Percentiles rank a stretch among this genome's conserved stretches.
Evolutionary conservation across 2,113 vertebrate genomes (phyloP).

Genomic region (Myrmecobius fasciatus): DNA sequence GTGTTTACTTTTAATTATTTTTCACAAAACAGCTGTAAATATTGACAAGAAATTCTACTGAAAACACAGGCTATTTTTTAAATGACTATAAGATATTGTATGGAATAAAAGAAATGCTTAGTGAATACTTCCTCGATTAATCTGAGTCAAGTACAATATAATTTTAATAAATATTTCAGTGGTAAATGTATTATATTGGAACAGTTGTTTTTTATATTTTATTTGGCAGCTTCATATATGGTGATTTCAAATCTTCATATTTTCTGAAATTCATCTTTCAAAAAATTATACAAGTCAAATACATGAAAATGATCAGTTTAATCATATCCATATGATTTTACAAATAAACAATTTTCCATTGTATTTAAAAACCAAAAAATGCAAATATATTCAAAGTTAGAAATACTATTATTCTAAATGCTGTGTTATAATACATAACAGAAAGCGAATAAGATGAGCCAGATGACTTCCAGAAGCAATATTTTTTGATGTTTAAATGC

Average conservation of each 20-base stretch:
- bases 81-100: neutral
- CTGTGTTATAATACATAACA: neutral
- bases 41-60: neutral
- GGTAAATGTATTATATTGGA: neutral
- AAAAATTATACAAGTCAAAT: conserved; percentile 45
- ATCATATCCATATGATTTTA: conserved; percentile 51
- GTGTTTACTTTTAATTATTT: neutral
- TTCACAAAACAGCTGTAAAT: conserved; percentile 26
- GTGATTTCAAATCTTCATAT: conserved; percentile 19
- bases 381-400: conserved; percentile 31
- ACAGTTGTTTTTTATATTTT: neutral
- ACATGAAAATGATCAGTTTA: conserved; percentile 64
- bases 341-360: conserved; percentile 47
- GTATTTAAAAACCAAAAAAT: conserved; percentile 64
- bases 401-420: conserved; percentile 36
- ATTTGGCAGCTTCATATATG: neutral
- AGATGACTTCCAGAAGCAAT: conserved; percentile 1
- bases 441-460: neutral
- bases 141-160: neutral
- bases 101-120: neutral
- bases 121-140: neutral
- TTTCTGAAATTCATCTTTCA: conserved; percentile 60
- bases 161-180: neutral
- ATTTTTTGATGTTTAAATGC: conserved; percentile 1
- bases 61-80: neutral